phyloP scores from a whole-genome alignment of 2,888 invertebrate genomes.

The Drosophila phalerata region DNA sequence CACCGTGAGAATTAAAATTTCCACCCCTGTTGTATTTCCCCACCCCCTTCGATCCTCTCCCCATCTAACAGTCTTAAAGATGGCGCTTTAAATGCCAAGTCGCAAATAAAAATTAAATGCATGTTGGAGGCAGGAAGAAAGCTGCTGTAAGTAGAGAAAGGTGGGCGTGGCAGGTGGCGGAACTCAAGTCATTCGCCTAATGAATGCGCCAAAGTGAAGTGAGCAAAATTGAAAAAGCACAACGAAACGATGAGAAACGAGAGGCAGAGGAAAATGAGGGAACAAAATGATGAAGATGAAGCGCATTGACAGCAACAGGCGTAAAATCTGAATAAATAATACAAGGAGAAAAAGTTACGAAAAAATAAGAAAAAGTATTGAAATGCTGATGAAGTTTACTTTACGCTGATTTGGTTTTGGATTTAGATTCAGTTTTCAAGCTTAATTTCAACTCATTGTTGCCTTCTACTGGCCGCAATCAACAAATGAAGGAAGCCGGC shows the following conservation, averaged over 20 bases:
- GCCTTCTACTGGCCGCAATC: constrained; percentile 64
- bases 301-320: constrained; percentile 77
- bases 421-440: constrained; percentile 36
- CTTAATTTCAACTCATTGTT: constrained; percentile 57
- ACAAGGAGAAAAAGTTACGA: constrained; percentile 11
- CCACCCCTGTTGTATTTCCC: background rate
- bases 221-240: constrained; percentile 59
- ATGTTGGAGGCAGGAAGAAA: background rate
- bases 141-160: background rate
- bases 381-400: constrained; percentile 80
- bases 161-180: constrained; percentile 55
- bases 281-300: constrained; percentile 43
- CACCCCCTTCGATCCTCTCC: background rate
- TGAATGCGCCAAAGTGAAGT: constrained; percentile 74
- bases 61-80: constrained; percentile 11
- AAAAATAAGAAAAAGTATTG: constrained; percentile 68
- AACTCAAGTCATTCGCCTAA: constrained; percentile 76
- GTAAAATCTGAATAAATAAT: constrained; percentile 79
- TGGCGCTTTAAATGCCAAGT: constrained; percentile 38
- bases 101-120: constrained; percentile 54
- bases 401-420: constrained; percentile 57
- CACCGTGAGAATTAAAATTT: constrained; percentile 45
- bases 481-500: constrained; percentile 53
- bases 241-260: constrained; percentile 20
- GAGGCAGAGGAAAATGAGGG: constrained; percentile 3